Evolutionary conservation across 2,797 vertebrate species (phyloP).

Genomic region (Phylloscopus collybita): DNA sequence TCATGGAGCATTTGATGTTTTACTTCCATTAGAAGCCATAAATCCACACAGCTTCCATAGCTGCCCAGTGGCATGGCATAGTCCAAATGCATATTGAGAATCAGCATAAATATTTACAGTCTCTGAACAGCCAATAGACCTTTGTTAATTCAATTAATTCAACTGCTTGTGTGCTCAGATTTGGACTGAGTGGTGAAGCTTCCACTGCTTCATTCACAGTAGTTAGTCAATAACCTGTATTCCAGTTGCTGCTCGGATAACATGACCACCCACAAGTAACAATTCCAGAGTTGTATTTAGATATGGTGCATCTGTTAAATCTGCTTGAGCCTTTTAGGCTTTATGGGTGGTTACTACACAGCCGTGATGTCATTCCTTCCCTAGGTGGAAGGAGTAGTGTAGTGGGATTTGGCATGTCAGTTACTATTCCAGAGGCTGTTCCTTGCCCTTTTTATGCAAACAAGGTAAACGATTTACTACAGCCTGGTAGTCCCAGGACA

Average conservation of each 20-base stretch:
- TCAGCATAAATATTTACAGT: not conserved
- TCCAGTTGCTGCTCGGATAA: not conserved
- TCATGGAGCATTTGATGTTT: not conserved
- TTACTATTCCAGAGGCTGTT: not conserved
- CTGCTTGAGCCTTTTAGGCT: not conserved
- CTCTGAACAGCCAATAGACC: not conserved
- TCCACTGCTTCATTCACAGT: not conserved
- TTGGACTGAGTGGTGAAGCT: not conserved
- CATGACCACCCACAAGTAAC: not conserved
- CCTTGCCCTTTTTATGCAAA: not conserved
- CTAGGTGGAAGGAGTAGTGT: not conserved
- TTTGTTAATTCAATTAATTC: not conserved
- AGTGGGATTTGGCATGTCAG: not conserved
- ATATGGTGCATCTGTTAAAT: not conserved
- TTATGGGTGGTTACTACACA: not conserved
- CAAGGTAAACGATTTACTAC: not conserved
- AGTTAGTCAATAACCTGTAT: not conserved
- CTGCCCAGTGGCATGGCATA: no score
- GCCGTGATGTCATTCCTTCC: fast-evolving
- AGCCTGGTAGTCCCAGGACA: not conserved
- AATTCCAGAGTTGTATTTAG: not conserved
- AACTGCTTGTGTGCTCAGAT: not conserved
- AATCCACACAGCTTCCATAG: not conserved
- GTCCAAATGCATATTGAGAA: not conserved
- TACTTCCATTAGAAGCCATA: not conserved